These are phyloP conservation scores for Montifringilla adamsi DNA, from an alignment of 2,113 vertebrate species.

Conservation along the genomic window DNA sequence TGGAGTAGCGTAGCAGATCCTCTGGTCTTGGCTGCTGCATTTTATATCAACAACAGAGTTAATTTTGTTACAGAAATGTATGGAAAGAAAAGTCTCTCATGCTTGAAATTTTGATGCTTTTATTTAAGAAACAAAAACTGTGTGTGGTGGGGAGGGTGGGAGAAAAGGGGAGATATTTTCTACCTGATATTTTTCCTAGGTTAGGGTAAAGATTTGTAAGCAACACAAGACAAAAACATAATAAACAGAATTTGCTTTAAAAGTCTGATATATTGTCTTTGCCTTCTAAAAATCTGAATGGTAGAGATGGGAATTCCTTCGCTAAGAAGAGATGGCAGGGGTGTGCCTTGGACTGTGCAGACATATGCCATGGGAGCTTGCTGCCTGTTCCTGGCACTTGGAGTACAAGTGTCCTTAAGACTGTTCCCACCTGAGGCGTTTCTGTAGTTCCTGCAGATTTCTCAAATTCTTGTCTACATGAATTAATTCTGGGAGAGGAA, in stretches of 20 bases:
- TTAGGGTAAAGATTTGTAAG: constrained; percentile 17
- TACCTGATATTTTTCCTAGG: constrained; percentile 51
- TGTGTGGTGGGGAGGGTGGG: not conserved
- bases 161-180: constrained; percentile 31
- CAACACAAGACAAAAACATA: not conserved
- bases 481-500: not conserved
- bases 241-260: constrained; percentile 57
- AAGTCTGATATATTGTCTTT: not conserved
- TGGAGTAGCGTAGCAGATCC: constrained; percentile 21
- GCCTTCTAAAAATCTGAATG: not conserved
- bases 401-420: not conserved
- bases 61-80: constrained; percentile 52
- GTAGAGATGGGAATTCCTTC: not conserved
- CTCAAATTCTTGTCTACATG: not conserved
- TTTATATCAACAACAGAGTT: constrained; percentile 42
- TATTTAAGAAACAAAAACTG: constrained; percentile 21
- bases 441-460: not conserved
- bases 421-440: not conserved
- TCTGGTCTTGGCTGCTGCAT: constrained; percentile 34
- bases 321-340: not conserved
- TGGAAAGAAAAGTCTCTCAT: constrained; percentile 25
- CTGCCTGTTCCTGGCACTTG: not conserved
- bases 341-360: not conserved
- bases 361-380: not conserved
- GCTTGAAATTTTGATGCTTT: constrained; percentile 38